These are phyloP conservation scores for Platycheirus rosarum DNA, from an alignment of 2,888 invertebrate species.

Conservation along the genomic window DNA sequence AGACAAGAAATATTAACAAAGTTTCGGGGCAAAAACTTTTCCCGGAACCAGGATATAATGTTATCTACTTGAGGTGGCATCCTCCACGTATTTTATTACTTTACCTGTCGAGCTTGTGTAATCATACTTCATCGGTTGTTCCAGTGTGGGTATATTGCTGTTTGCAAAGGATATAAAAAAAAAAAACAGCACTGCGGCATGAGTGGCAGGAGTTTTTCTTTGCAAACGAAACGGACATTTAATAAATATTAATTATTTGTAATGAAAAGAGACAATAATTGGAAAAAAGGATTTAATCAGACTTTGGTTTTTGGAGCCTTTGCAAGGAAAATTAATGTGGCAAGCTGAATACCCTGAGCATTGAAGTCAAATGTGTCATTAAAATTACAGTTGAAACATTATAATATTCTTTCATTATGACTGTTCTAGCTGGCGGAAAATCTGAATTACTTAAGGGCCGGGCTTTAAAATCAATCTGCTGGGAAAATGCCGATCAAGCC, in stretches of 20 bases:
- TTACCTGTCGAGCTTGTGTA: slow-evolving; percentile 52
- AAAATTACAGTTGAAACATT: no score
- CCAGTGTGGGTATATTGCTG: neutral
- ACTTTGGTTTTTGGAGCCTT: no score
- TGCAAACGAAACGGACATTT: no score
- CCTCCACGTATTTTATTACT: slow-evolving; percentile 59
- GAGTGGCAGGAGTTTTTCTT: neutral
- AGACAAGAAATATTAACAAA: slow-evolving; percentile 64
- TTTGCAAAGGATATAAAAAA: neutral
- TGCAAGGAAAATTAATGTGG: no score
- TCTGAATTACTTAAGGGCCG: no score
- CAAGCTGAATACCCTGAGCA: no score
- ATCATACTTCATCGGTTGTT: slow-evolving; percentile 53
- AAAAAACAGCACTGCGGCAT: neutral
- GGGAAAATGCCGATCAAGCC: no score
- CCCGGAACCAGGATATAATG: slow-evolving; percentile 51
- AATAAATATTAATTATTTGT: slow-evolving; percentile 50
- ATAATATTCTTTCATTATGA: no score
- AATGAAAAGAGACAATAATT: slow-evolving; percentile 1
- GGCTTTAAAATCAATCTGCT: no score
- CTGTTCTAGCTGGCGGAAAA: no score
- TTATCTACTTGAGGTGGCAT: slow-evolving; percentile 57
- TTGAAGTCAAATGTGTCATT: no score
- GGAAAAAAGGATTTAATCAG: no score
- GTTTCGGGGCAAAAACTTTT: slow-evolving; percentile 58